phyloP scores from a whole-genome alignment of 2,888 invertebrate species.

The Meloe dianella region DNA sequence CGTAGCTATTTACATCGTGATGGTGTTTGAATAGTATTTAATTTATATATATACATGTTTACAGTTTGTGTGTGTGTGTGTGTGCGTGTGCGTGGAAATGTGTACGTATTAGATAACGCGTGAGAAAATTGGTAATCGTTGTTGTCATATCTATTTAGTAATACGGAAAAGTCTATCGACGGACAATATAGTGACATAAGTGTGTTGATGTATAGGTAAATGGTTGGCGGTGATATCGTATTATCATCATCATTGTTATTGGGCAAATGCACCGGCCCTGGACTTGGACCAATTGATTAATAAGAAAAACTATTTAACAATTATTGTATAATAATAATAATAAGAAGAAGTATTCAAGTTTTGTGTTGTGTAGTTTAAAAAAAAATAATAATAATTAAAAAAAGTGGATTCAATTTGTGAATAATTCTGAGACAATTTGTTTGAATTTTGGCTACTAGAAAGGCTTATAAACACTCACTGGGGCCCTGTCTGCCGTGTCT shows the following conservation, averaged over 20 bases:
- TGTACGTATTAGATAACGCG: neutral
- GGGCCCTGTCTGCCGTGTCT: slow-evolving; percentile 59
- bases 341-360: no score
- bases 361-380: neutral
- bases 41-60: neutral
- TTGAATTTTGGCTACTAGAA: neutral
- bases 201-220: neutral
- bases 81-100: slow-evolving; percentile 11
- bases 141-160: neutral
- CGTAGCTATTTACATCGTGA: neutral
- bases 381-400: neutral
- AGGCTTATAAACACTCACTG: slow-evolving; percentile 31
- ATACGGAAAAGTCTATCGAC: neutral
- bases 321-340: no score
- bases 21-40: neutral
- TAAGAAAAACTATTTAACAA: neutral
- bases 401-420: neutral
- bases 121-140: neutral
- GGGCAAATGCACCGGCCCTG: neutral
- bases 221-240: neutral
- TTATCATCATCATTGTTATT: no score
- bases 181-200: neutral
- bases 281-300: neutral
- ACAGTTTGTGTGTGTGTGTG: neutral
- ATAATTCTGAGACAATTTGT: neutral